Evolutionary conservation across 2,888 invertebrate genomes (phyloP).

Genomic region (Ephialtes manifestator): DNA sequence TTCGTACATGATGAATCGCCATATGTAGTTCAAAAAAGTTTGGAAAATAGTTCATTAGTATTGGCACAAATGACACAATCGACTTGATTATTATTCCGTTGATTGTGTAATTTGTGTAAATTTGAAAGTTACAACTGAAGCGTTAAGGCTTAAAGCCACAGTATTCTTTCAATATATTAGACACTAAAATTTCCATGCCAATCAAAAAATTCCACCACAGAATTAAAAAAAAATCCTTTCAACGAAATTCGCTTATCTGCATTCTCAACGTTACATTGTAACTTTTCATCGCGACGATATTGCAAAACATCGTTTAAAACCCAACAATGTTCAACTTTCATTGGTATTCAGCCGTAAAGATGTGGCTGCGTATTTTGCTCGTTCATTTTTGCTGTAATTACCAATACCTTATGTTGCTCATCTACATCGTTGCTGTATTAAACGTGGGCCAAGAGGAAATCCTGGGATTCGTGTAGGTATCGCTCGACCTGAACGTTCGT

Average conservation of each 20-base stretch:
- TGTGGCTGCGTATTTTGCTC: constrained; percentile 25
- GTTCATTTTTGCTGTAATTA: constrained; percentile 59
- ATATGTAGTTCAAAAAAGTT: too few species aligned
- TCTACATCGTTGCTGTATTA: constrained; percentile 4
- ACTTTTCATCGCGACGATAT: neutral
- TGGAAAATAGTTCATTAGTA: too few species aligned
- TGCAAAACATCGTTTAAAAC: neutral
- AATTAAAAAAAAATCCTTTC: neutral
- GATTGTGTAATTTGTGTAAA: too few species aligned
- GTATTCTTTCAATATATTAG: too few species aligned
- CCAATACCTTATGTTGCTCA: constrained; percentile 47
- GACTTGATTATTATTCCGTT: too few species aligned
- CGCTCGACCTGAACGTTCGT: constrained; percentile 39
- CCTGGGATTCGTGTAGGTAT: constrained; percentile 35
- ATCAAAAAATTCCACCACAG: neutral
- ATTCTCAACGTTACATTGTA: neutral
- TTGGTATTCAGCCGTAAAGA: constrained; percentile 36
- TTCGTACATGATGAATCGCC: too few species aligned
- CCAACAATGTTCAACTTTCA: constrained; percentile 35
- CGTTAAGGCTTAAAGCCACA: too few species aligned
- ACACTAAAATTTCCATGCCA: too few species aligned
- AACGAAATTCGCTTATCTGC: neutral
- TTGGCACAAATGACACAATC: too few species aligned
- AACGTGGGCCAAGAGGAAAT: constrained; percentile 59
- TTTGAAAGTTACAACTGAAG: too few species aligned